phyloP scores from a whole-genome alignment of 2,888 invertebrate genomes.

The Drosophila testacea region DNA sequence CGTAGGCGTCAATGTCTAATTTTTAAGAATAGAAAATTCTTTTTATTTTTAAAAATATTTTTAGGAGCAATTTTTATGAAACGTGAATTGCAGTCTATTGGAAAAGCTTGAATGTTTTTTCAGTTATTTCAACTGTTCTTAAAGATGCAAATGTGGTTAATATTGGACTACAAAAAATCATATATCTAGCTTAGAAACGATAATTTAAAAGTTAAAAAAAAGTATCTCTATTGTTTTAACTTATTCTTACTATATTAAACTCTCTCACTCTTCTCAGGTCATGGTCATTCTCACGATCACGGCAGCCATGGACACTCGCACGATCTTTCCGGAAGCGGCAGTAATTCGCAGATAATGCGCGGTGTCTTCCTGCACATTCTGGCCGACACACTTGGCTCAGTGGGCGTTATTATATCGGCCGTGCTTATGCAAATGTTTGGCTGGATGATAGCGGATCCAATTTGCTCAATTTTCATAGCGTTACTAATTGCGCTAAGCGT shows the following conservation, averaged over 20 bases:
- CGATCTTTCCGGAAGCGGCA: slow-evolving; percentile 86
- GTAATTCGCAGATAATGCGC: slow-evolving; percentile 95
- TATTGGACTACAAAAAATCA: too few species aligned
- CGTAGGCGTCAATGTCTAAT: too few species aligned
- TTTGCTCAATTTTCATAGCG: slow-evolving; percentile 98
- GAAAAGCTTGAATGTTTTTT: too few species aligned
- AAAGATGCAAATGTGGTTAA: too few species aligned
- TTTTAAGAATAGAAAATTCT: too few species aligned
- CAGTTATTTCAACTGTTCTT: too few species aligned
- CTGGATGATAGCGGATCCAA: slow-evolving; percentile 99
- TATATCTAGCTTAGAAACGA: too few species aligned
- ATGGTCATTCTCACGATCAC: slow-evolving; percentile 75
- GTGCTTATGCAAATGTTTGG: slow-evolving; percentile 97
- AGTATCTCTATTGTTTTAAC: too few species aligned
- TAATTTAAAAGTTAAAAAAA: neutral
- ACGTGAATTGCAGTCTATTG: too few species aligned
- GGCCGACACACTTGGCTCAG: slow-evolving; percentile 98
- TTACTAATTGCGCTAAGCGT: slow-evolving; percentile 95
- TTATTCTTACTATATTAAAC: neutral
- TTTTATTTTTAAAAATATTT: too few species aligned
- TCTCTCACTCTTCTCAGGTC: slow-evolving; percentile 36
- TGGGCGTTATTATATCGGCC: slow-evolving; percentile 98
- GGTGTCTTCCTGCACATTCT: slow-evolving; percentile 98
- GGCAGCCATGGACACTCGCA: slow-evolving; percentile 81
- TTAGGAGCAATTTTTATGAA: too few species aligned